Percentiles rank a stretch among this genome's conserved stretches.
Conservation (phyloP, 2,797 vertebrate species). For the Octomys mimax region DNA sequence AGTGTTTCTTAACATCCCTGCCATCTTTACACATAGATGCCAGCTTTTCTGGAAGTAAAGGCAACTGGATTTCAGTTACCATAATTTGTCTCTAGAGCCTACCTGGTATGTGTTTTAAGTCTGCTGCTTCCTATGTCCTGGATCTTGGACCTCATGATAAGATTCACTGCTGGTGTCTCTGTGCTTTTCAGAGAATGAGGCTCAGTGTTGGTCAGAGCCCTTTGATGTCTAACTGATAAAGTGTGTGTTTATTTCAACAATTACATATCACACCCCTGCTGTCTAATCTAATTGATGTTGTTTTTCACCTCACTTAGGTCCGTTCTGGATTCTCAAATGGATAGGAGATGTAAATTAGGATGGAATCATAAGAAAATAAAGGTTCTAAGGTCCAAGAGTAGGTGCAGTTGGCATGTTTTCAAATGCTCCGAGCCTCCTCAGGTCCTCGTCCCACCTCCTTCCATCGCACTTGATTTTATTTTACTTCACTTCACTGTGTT, state of each 20-base stretch:
- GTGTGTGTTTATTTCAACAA: slow-evolving; percentile 50
- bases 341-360: slow-evolving; percentile 24
- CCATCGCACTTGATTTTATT: slow-evolving; percentile 51
- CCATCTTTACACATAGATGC: not conserved
- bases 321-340: not conserved
- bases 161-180: slow-evolving; percentile 12
- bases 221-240: slow-evolving; percentile 74
- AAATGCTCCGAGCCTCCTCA: not conserved
- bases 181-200: slow-evolving; percentile 30
- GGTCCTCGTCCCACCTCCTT: not conserved
- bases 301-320: not conserved
- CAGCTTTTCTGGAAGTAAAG: slow-evolving; percentile 42
- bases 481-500: slow-evolving; percentile 52
- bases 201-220: not conserved
- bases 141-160: slow-evolving; percentile 61
- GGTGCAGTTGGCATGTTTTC: not conserved
- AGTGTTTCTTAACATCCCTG: not conserved
- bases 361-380: not conserved
- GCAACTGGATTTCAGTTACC: not conserved
- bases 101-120: slow-evolving; percentile 30
- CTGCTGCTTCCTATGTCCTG: slow-evolving; percentile 42
- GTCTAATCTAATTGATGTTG: not conserved
- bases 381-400: slow-evolving; percentile 27
- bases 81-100: slow-evolving; percentile 49
- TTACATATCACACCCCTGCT: not conserved